Evolutionary conservation across 2,888 invertebrate genomes (phyloP), one percentile per base, ranked within the genome.

Genomic region (Clitarchus hookeri): DNA sequence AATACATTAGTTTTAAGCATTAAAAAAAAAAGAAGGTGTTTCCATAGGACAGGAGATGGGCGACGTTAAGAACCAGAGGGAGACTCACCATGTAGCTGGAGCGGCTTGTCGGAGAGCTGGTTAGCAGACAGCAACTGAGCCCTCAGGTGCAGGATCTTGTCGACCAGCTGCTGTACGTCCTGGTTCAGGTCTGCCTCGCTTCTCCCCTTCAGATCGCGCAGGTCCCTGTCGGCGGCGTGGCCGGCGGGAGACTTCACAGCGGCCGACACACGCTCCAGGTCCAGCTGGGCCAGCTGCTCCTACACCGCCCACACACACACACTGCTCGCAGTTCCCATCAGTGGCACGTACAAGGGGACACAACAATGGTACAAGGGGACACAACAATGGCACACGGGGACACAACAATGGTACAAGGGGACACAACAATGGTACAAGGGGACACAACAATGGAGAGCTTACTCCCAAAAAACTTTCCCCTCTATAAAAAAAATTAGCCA

Each of bases 131-230:
- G 92, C 0, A 96, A 90, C 86, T 94, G 91, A 87, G 94, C 93
- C 89, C 95, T 95, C 1, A 95, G 90, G 77, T 94, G 93, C 88
- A 94, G 93, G 88, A 96, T 94, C 90, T 94, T 94, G 89, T 95
- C 94, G 84, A 95, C 93, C 0, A 96, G 90, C 0, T 92, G 92
- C 44, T 93, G 93, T 53, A 95, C 90, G 88, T 95, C 89, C 82
- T 90, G 87, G 0, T 88, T 88, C 54, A 90, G 89, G 19, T 90
- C 89, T 85, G 91, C 91, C 26, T 90, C 87, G 48, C 84, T 86
- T 44, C 89, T 89, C 9, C 88, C 88, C 65, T 89, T 90, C 6
- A 89, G 88, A 19, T 89, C 89, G 25, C 87, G 87, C 87, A 88
- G 84, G 1, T 23, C n/a, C 65, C 8, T n/a, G 12, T 48, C 48